Percentiles rank a stretch among this genome's conserved stretches.
Conservation (phyloP, 53 echinoderm and acorn worm species). For the Arbacia lixula region DNA sequence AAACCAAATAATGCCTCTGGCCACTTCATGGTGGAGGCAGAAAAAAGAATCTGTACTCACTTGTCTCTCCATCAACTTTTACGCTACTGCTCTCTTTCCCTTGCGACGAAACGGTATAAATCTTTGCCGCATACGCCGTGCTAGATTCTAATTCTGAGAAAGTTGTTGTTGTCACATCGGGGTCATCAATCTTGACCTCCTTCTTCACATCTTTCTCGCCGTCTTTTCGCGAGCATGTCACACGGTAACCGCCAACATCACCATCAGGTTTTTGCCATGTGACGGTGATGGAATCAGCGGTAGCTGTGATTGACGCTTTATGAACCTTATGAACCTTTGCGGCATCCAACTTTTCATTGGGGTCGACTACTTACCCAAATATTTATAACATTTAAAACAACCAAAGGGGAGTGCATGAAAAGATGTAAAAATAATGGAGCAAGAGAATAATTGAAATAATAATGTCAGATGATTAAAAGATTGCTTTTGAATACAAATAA, state of each 20-base stretch:
- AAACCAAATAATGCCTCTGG: too few species aligned
- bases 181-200: slow-evolving; percentile 69
- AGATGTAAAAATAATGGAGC: too few species aligned
- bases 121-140: slow-evolving; percentile 71
- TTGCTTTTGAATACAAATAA: too few species aligned
- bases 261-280: slow-evolving; percentile 76
- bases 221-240: slow-evolving; percentile 46
- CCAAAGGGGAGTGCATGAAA: too few species aligned
- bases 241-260: slow-evolving; percentile 65
- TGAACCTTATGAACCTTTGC: slow-evolving; percentile 68
- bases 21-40: too few species aligned
- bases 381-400: too few species aligned
- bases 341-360: slow-evolving; percentile 14
- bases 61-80: slow-evolving; percentile 69
- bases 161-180: slow-evolving; percentile 40
- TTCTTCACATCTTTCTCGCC: slow-evolving; percentile 42
- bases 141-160: slow-evolving; percentile 62
- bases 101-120: slow-evolving; percentile 63
- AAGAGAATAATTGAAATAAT: too few species aligned
- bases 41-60: too few species aligned
- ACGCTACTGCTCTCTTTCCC: slow-evolving; percentile 71
- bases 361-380: too few species aligned
- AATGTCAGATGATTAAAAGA: too few species aligned
- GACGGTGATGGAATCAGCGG: slow-evolving; percentile 51
- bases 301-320: slow-evolving; percentile 55